Base-by-base conservation (phyloP, 2,888 invertebrate species). In the Amphipoea oculea region DNA sequence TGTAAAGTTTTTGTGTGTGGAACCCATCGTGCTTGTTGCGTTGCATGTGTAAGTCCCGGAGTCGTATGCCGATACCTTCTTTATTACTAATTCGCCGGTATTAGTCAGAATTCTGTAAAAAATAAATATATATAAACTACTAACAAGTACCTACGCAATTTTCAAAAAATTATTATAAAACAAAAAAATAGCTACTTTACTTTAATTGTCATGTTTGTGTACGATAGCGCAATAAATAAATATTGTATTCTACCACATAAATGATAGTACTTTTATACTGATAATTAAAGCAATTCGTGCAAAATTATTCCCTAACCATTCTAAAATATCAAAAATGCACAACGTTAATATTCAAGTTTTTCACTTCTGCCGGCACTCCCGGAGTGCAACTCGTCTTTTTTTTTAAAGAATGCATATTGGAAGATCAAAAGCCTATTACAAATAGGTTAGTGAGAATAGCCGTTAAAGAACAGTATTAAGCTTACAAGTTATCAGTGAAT, bases 1-100 rank as follows among this genome's bases (percentile, higher is more conserved):
- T 0, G 93, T 93, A 79, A 95, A 96, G 82, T 96, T 95, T 86
- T 92, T 96, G n/a, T 92, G 91, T 0, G 93, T 88, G 3, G 94
- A 91, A 0, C 97, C 97, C 4, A 96, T 78, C 4, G 88, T 45
- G 84, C 94, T 97, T 5, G 92, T 92, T 0, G 94, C 97, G 51
- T 91, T 92, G 86, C 97, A 97, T 0, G 91, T 92, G 86, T 95
- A 97, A 7, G 92, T 42, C 0, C 97, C 97, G 0, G 94, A 90
- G 74, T 97, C 95, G 45, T 90, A 89, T 45, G 91, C 90, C 0
- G 90, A 90, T 0, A 91, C 92, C 14, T 94, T 92, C 0, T 91
- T 90, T 81, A 97, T 90, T 0, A 94, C 89, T 60, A 97, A 86
- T 9, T 91, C 92, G 45, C 90, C 92, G 9, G 79, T 82, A 0